These are phyloP conservation scores for Pithys albifrons DNA, from an alignment of 2,113 vertebrate genomes.

Conservation along the genomic window DNA sequence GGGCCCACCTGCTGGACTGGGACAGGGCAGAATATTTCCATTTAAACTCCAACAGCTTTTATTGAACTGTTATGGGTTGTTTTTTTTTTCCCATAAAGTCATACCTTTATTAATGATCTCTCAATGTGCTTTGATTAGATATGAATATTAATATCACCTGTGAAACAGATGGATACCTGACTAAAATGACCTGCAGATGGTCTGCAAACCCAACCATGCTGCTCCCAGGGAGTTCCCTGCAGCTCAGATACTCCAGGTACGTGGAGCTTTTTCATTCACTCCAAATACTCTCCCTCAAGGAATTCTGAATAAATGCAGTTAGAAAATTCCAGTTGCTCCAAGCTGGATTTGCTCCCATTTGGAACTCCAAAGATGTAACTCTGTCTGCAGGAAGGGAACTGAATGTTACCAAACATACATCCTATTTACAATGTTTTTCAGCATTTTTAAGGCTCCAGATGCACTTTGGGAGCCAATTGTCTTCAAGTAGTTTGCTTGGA, in stretches of 20 bases:
- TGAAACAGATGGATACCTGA: constrained; percentile 83
- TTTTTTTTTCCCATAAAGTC: not conserved
- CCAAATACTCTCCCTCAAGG: not conserved
- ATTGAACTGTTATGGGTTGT: not conserved
- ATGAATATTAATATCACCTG: constrained; percentile 83
- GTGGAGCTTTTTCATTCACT: not conserved
- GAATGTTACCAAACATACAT: not conserved
- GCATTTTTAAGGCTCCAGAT: not conserved
- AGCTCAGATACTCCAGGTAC: constrained; percentile 77
- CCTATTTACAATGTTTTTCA: not conserved
- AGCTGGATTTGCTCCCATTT: not conserved
- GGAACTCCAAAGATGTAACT: not conserved
- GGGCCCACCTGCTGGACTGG: no score
- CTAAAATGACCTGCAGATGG: constrained; percentile 90
- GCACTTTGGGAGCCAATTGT: not conserved
- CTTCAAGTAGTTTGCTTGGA: not conserved
- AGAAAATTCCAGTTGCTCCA: not conserved
- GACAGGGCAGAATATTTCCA: not conserved
- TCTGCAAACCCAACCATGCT: constrained; percentile 51
- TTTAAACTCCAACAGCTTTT: not conserved
- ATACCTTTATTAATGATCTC: constrained; percentile 44
- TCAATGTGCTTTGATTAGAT: constrained; percentile 75
- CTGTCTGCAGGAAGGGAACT: not conserved
- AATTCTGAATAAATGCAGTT: not conserved
- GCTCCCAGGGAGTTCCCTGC: constrained; percentile 67